Evolutionary conservation across 1,140 invertebrate genomes (phyloP), one percentile per base, ranked within the genome.

Genomic region (Drosophila prosaltans): DNA sequence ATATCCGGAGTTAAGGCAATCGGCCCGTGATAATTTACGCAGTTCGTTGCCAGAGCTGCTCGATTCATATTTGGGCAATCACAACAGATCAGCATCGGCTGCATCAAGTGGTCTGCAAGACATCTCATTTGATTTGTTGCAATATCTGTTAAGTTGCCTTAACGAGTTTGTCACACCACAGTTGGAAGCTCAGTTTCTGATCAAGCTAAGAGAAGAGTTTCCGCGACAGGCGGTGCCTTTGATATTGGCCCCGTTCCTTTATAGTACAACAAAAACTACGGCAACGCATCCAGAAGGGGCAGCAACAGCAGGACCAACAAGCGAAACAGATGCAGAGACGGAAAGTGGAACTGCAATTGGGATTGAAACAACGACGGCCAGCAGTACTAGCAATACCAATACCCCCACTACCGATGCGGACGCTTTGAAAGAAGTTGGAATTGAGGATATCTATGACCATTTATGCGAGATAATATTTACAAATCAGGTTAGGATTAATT

Each of bases 31-130:
- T 76, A 96, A 97, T 93, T 93, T 98, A 36, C 95, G 96, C 86
- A 95, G 95, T 91, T 96, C 96, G 91, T 93, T 98, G 66, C 96
- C 97, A 36, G 96, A 97, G 86, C 94, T 98, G 58, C 95, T 98
- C 41, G 95, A 96, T 90, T 95, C 96, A 72, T 97, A 97, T 91
- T 94, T 96, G 69, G 96, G 98, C 89, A 95, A 95, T 6, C 80
- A 80, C 41, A 76, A 92, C 83, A 95, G 94, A 77, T 95, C 94
- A 68, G 94, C 94, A 77, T 94, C 94, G 83, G 92, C 91, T 36
- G 95, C 95, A 86, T 96, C 96, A 92, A 96, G 95, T 81, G 97
- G 97, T 65, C 94, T 98, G 75, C 96, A 97, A 93, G 97, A 98
- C 93, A 96, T 96, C 76, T 96, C 96, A 68, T 96, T 97, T 75